Evolutionary conservation across 2,113 vertebrate species (phyloP).

Genomic region (Ibidorhyncha struthersii): DNA sequence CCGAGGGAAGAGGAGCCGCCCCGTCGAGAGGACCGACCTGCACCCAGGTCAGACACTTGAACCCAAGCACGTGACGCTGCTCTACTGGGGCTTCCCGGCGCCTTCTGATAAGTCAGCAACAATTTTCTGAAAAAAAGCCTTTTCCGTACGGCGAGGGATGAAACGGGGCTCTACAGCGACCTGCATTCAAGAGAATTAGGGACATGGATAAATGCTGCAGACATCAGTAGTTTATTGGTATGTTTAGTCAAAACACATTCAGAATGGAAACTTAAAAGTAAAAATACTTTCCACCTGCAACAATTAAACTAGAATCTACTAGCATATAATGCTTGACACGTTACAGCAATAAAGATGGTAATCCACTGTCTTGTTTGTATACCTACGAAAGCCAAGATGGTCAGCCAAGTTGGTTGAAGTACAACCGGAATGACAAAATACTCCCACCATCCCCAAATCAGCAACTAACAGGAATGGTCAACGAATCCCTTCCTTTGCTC

Average conservation of each 20-base stretch:
- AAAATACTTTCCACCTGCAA: constrained; percentile 88
- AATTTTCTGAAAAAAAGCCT: too few relatives aligned
- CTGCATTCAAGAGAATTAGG: too few relatives aligned
- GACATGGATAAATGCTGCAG: constrained; percentile 76
- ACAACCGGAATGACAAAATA: constrained; percentile 81
- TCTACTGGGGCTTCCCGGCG: too few relatives aligned
- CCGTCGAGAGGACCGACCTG: too few relatives aligned
- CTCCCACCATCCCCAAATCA: constrained; percentile 77
- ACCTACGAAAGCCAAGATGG: constrained; percentile 83
- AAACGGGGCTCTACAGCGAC: too few relatives aligned
- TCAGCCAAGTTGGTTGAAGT: constrained; percentile 77
- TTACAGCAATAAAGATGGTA: constrained; percentile 86
- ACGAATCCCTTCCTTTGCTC: constrained; percentile 76
- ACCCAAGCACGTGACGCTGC: too few relatives aligned
- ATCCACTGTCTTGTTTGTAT: constrained; percentile 82
- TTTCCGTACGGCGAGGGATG: too few relatives aligned
- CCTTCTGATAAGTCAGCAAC: too few relatives aligned
- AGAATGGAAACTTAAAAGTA: constrained; percentile 85
- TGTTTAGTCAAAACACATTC: constrained; percentile 97
- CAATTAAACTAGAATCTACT: constrained; percentile 84
- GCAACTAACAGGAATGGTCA: constrained; percentile 77
- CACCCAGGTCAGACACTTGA: too few relatives aligned
- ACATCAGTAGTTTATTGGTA: constrained; percentile 99
- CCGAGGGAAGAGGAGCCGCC: too few relatives aligned
- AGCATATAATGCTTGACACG: constrained; percentile 89